A percentile compares a stretch with the other conserved stretches of the same genome.
phyloP scores from a whole-genome alignment of 2,888 invertebrate genomes.

The Folsomia candida region DNA sequence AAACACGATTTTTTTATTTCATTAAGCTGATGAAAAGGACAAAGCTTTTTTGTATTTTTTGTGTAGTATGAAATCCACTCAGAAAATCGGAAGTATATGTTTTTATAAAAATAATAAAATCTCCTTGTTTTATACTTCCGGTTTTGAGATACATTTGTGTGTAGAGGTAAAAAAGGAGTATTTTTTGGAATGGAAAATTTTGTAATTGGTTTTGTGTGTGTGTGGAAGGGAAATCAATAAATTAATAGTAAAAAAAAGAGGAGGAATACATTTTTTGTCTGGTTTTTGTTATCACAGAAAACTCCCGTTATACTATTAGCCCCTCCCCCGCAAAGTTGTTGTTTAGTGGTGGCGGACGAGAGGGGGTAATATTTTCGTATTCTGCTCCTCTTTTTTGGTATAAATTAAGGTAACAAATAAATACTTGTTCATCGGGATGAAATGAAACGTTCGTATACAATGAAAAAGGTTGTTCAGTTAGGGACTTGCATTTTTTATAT shows the following conservation, averaged over 20 bases:
- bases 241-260: not conserved
- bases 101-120: not conserved
- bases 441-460: conserved; percentile 6
- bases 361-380: too few species aligned
- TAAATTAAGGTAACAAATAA: conserved; percentile 8
- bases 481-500: conserved; percentile 7
- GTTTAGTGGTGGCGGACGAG: too few species aligned
- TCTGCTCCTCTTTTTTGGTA: not conserved
- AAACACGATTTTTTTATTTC: not conserved
- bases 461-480: not conserved
- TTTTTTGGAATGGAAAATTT: conserved; percentile 7
- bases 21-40: conserved; percentile 5
- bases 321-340: too few species aligned
- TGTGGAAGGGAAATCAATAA: not conserved
- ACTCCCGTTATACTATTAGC: not conserved
- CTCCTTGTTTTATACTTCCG: not conserved
- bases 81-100: conserved; percentile 1
- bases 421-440: conserved; percentile 8
- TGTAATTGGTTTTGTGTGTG: conserved; percentile 1
- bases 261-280: not conserved
- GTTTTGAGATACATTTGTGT: not conserved
- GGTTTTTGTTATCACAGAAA: conserved; percentile 8
- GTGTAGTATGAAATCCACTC: conserved; percentile 4
- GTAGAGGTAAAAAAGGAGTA: conserved; percentile 4
- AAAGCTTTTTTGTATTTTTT: too few species aligned